Base-by-base conservation (phyloP, 2,888 invertebrate genomes). In the Stenurella melanura region DNA sequence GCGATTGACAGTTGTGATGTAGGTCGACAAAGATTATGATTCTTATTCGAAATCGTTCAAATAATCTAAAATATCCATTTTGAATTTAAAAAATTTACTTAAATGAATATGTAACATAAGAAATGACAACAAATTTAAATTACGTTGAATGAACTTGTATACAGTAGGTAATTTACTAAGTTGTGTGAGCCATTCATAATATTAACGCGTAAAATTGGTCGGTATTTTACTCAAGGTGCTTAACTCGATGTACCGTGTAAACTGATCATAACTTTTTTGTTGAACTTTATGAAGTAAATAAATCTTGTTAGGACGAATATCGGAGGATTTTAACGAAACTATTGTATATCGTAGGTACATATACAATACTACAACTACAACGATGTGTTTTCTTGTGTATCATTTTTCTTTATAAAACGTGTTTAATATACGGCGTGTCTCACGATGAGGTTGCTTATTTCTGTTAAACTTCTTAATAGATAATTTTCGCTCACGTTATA, bases 1-100 rank as follows among this genome's bases (percentile, higher is more conserved):
- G 84, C 80, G 76, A 83, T 84, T 85, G 85, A 85, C 85, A 85
- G 84, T 85, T 85, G 82, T 85, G 85, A 85, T 82, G 83, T 84
- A 85, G 85, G 85, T 85, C 85, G 79, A 18, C 66, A 60, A 60
- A 72, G 71, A 72, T 72, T 72, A 72, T 61, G 42, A 72, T 42
- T 72, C 61, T 72, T 61, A 67, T 75, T 67, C 75, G 56, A 80
- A 80, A 80, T 75, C 76, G 61, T 68, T 56, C 54, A 66, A 66
- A 58, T 79, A 79, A 79, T 79, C 79, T 79, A 67, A 77, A 74
- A 76, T 76, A 74, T 74, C 74, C 66, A 71, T 74, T 77, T 67
- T 64, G 30, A 73, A 78, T 70, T 60, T 66, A 74, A 42, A 69
- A 73, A 68, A 74, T 60, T 7, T 19, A 58, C 63, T n/a, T 34